phyloP scores from a whole-genome alignment of 2,888 invertebrate species.

The Sepioteuthis lessoniana region DNA sequence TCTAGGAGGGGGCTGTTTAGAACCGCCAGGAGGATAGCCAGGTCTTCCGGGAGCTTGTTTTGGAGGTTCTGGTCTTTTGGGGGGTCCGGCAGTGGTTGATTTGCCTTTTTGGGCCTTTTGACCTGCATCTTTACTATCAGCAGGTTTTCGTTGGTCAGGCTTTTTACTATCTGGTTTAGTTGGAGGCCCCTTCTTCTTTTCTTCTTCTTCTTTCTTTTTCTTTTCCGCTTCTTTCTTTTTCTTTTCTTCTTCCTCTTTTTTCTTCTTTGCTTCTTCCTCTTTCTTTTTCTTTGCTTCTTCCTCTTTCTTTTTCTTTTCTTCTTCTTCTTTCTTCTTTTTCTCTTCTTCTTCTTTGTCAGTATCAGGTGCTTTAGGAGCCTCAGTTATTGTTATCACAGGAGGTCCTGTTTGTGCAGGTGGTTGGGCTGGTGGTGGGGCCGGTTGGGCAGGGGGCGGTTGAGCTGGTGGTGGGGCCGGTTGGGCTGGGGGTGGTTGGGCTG shows the following conservation, averaged over 20 bases:
- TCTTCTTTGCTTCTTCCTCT: not conserved
- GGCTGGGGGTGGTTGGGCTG: not conserved
- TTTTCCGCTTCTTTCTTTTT: not conserved
- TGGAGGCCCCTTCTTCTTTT: not conserved
- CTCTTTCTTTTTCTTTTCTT: not conserved
- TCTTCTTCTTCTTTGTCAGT: not conserved
- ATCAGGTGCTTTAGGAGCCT: not conserved
- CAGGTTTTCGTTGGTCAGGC: not conserved
- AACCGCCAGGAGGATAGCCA: not conserved
- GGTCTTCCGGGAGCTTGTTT: not conserved
- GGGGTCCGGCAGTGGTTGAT: not conserved
- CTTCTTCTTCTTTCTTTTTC: not conserved
- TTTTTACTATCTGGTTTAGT: constrained; percentile 20
- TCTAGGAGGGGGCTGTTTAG: not conserved
- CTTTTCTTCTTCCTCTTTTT: not conserved
- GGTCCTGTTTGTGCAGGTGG: not conserved
- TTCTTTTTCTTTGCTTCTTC: not conserved
- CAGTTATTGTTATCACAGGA: constrained; percentile 39
- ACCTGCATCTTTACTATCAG: not conserved
- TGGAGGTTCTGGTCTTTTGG: not conserved
- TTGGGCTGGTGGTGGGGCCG: not conserved
- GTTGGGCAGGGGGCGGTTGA: not conserved
- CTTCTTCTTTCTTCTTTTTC: not conserved
- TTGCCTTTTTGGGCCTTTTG: not conserved
- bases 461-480: not conserved